These are phyloP conservation scores for Diadumene lineata DNA, from an alignment of 92 coral and sea anemone species.

Conservation along the genomic window DNA sequence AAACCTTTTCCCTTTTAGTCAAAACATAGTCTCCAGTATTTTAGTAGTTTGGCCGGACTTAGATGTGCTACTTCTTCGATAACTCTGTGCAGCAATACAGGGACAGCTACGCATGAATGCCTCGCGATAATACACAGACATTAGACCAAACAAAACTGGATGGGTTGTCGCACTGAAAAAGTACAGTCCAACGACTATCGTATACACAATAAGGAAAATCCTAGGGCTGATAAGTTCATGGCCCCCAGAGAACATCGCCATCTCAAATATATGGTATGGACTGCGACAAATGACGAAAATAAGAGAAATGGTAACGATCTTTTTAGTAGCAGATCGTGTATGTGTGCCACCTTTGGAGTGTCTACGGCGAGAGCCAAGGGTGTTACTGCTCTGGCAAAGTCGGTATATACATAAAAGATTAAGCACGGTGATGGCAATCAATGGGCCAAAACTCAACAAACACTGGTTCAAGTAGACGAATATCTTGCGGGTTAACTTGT, in stretches of 20 bases:
- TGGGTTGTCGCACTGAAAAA: constrained; percentile 39
- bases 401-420: constrained; percentile 12
- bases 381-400: constrained; percentile 22
- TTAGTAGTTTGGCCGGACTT: constrained; percentile 6
- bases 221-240: background rate
- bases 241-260: background rate
- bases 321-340: constrained; percentile 23
- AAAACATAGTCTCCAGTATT: background rate
- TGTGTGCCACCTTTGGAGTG: background rate
- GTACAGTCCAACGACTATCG: constrained; percentile 1
- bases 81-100: background rate
- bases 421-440: constrained; percentile 21
- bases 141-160: constrained; percentile 25
- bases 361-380: background rate
- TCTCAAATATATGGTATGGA: constrained; percentile 10
- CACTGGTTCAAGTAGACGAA: constrained; percentile 15
- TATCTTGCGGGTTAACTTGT: background rate
- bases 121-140: constrained; percentile 24
- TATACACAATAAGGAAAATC: background rate
- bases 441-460: constrained; percentile 24
- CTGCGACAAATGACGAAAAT: constrained; percentile 26
- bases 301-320: constrained; percentile 24
- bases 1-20: background rate
- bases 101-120: constrained; percentile 9
- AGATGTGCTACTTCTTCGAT: background rate